Base-by-base conservation (phyloP, 2,888 invertebrate species). In the Apodemia mormo region DNA sequence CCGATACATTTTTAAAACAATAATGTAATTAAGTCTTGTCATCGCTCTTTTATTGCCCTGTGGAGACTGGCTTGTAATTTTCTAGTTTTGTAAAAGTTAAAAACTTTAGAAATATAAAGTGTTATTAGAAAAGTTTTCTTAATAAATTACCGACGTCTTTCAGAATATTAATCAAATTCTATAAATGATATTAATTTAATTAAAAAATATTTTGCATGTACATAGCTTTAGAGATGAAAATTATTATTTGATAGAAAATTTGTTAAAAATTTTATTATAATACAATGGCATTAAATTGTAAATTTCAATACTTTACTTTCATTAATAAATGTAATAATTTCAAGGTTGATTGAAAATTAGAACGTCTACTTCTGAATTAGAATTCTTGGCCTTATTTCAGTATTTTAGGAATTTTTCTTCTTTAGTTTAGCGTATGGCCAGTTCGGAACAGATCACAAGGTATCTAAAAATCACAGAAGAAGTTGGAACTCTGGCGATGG, bases 101-200 rank as follows among this genome's bases (percentile, higher is more conserved):
- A 58, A 71, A 71, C 85, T 80, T 79, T 75, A 76, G 73, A 81
- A 85, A 82, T 83, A 83, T 80, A 77, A 79, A 78, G 12, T 61
- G 30, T 9, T 61, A 61, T 61, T 12, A 61, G 6, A 76, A 78
- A 78, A 68, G 67, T 72, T 66, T 65, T 69, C 68, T 72, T 70
- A 66, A 61, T 68, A 66, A 72, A 58, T 65, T 52, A 40, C n/a
- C 40, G 45, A 22, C 6, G 33, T 30, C 22, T 68, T 65, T 40
- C 12, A 68, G 56, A 68, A 30, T 67, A 54, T 54, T 30, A 2
- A 52, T 58, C 29, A 58, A 58, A 29, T 58, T 30, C 9, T 58
- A 30, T 12, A 1, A 30, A 12, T 58, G 58, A 58, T 29, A 30
- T 30, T 58, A 58, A 58, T 58, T 58, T 58, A 29, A 58, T 58